These are phyloP conservation scores for Miniopterus natalensis DNA, from an alignment of 2,113 vertebrate genomes.

Conservation along the genomic window DNA sequence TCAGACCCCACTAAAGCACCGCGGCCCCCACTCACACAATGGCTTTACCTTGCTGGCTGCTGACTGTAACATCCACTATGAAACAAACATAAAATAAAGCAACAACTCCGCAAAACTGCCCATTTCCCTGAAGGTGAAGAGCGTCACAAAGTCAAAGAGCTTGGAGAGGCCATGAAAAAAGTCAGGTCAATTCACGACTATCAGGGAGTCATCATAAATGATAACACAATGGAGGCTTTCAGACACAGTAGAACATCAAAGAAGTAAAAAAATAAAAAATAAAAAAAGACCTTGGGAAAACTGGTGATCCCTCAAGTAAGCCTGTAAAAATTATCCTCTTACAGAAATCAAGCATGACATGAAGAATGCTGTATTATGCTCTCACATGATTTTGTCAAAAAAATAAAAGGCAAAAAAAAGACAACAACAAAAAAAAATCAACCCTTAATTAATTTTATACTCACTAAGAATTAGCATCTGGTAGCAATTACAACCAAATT, in stretches of 20 bases:
- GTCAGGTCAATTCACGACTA: no score
- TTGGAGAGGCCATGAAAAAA: not conserved
- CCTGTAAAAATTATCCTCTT: not conserved
- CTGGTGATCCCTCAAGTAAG: no score
- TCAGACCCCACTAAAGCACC: not conserved
- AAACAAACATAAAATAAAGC: not conserved
- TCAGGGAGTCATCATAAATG: not conserved
- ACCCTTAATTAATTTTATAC: not conserved
- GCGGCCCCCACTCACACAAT: not conserved
- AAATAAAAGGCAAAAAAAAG: not conserved
- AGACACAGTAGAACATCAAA: not conserved
- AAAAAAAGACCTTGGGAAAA: not conserved
- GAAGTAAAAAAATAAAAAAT: not conserved
- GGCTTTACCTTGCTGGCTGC: not conserved
- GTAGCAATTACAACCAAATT: not conserved
- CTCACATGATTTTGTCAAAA: not conserved
- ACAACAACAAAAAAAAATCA: not conserved
- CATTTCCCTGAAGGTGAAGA: not conserved
- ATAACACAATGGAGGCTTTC: no score
- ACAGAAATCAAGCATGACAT: not conserved
- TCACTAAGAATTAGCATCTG: not conserved
- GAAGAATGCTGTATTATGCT: not conserved
- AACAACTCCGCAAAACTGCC: not conserved
- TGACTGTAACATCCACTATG: not conserved
- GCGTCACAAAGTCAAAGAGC: not conserved